A percentile compares a stretch with the other conserved stretches of the same genome.
phyloP scores from a whole-genome alignment of 2,797 vertebrate species.

The Parauchenoglanis ngamensis region DNA sequence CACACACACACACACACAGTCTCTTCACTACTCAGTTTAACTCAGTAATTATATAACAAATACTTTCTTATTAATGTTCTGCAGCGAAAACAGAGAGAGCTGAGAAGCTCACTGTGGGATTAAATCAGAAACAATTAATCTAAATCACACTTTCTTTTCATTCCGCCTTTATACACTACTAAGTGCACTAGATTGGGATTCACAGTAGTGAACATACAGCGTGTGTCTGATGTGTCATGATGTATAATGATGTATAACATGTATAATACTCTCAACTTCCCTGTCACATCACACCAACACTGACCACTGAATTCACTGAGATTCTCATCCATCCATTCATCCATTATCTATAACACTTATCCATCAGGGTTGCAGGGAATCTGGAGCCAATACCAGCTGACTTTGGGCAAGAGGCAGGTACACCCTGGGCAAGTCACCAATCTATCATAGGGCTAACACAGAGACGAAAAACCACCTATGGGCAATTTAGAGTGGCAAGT shows the following conservation, averaged over 20 bases:
- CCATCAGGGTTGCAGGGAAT: no score
- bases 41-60: conserved; percentile 9
- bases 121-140: neutral
- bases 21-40: neutral
- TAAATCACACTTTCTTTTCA: neutral
- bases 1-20: conserved; percentile 15
- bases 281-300: neutral
- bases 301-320: neutral
- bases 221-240: neutral
- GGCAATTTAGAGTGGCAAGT: no score
- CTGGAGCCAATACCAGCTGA: no score
- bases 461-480: no score
- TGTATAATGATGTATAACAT: neutral
- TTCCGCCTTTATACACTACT: neutral
- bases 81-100: neutral
- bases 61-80: neutral
- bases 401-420: no score
- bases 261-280: neutral
- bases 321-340: neutral
- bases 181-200: neutral
- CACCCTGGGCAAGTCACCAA: no score
- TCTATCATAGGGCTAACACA: no score
- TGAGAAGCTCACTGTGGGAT: neutral
- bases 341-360: no score
- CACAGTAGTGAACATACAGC: neutral